Percentiles rank a stretch among this genome's conserved stretches.
Conservation (phyloP, 1,140 invertebrate genomes). For the Heliconius nattereri region DNA sequence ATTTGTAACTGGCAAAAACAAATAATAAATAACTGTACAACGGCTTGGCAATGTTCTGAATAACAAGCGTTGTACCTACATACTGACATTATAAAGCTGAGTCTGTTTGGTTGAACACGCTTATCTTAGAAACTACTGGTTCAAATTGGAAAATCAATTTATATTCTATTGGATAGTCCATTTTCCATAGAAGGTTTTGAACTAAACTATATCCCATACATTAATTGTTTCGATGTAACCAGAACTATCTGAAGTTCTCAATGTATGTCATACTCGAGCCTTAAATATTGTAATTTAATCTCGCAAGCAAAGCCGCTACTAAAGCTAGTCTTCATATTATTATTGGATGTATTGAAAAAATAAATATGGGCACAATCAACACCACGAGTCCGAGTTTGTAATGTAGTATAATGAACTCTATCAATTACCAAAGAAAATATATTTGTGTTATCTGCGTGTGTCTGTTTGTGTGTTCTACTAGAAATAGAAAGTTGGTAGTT, state of each 20-base stretch:
- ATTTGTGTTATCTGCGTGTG: not conserved
- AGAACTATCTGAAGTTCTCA: too few species aligned
- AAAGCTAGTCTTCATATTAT: not conserved
- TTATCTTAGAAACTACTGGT: too few species aligned
- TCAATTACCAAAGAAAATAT: too few species aligned
- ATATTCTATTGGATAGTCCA: too few species aligned
- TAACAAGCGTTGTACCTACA: not conserved
- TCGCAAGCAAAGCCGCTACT: too few species aligned
- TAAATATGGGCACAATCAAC: not conserved
- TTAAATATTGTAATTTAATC: too few species aligned
- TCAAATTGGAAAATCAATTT: too few species aligned
- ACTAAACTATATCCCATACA: too few species aligned
- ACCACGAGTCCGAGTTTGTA: not conserved
- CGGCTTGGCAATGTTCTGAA: not conserved
- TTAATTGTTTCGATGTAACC: too few species aligned
- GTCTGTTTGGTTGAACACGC: not conserved
- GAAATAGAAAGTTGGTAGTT: not conserved
- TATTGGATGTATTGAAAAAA: not conserved
- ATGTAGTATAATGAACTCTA: not conserved
- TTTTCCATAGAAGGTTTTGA: too few species aligned
- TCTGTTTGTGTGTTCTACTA: not conserved
- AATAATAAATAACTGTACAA: not conserved
- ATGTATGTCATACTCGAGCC: too few species aligned
- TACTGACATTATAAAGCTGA: not conserved
- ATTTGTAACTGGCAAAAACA: slow-evolving; percentile 11